phyloP scores from a whole-genome alignment of 2,113 vertebrate species.

The Salvelinus alpinus region DNA sequence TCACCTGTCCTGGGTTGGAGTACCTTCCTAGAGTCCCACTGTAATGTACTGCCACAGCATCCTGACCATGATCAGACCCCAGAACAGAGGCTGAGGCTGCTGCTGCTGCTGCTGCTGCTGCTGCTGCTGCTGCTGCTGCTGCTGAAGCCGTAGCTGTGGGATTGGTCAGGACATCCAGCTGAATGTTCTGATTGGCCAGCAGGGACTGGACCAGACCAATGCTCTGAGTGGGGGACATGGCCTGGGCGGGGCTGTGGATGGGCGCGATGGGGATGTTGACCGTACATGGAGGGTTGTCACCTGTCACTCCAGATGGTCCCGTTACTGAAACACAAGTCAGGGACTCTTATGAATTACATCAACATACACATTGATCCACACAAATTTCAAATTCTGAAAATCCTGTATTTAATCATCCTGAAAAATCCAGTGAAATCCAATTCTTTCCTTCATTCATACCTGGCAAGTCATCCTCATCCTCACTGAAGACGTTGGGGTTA shows the following conservation, averaged over 20 bases:
- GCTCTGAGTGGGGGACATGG: conserved; percentile 97
- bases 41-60: conserved; percentile 75
- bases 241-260: conserved; percentile 96
- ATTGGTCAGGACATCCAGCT: conserved; percentile 91
- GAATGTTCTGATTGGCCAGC: conserved; percentile 97
- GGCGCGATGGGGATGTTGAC: conserved; percentile 98
- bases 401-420: too few relatives aligned
- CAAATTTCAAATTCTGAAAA: too few relatives aligned
- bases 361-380: too few relatives aligned
- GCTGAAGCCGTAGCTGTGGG: conserved; percentile 75
- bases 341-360: not conserved
- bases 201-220: conserved; percentile 96
- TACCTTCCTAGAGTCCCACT: conserved; percentile 77
- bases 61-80: conserved; percentile 42
- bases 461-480: conserved; percentile 97
- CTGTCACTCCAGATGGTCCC: conserved; percentile 86
- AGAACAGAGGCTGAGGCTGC: conserved; percentile 63
- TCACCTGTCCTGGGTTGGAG: conserved; percentile 83
- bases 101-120: conserved; percentile 59
- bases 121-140: conserved; percentile 52
- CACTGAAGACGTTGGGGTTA: conserved; percentile 97
- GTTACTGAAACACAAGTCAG: conserved; percentile 76
- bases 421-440: too few relatives aligned
- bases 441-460: conserved; percentile 68
- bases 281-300: conserved; percentile 91